phyloP scores from a whole-genome alignment of 2,888 invertebrate genomes.

The Heteromyza rotundicornis region DNA sequence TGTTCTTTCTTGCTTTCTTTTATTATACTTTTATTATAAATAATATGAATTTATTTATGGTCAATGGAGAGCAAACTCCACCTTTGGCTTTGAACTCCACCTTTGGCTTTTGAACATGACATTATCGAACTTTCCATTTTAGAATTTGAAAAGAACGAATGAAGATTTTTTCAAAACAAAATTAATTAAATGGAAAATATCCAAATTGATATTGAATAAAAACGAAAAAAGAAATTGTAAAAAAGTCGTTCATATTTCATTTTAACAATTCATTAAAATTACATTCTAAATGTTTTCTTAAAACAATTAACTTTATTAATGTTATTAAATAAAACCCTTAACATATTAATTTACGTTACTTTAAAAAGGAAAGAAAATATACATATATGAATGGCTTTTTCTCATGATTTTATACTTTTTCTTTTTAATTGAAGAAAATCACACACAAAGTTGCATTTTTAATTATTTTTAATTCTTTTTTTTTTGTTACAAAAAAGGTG shows the following conservation, averaged over 20 bases:
- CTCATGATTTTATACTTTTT: constrained; percentile 28
- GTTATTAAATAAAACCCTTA: constrained; percentile 33
- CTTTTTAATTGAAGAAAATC: constrained; percentile 25
- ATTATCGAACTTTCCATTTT: constrained; percentile 7
- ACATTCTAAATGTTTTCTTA: constrained; percentile 40
- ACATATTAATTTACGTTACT: constrained; percentile 48
- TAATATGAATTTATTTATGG: constrained; percentile 23
- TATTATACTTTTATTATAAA: constrained; percentile 19
- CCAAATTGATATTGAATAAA: not conserved
- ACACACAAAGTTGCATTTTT: constrained; percentile 30
- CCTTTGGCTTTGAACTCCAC: constrained; percentile 48
- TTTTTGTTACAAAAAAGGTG: constrained; percentile 48
- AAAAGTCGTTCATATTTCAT: constrained; percentile 49
- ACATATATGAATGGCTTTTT: constrained; percentile 48
- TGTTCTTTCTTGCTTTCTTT: constrained; percentile 30
- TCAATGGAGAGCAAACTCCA: constrained; percentile 63
- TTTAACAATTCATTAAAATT: constrained; percentile 47
- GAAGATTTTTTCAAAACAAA: constrained; percentile 39
- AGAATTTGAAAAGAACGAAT: constrained; percentile 43
- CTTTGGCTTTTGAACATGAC: not conserved
- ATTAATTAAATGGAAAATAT: not conserved
- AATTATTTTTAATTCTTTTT: constrained; percentile 8
- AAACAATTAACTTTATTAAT: constrained; percentile 46
- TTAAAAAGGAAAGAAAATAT: too few species aligned
- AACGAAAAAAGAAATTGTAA: constrained; percentile 5